Base-by-base conservation (phyloP, 2,113 vertebrate genomes). In the Gobius niger region DNA sequence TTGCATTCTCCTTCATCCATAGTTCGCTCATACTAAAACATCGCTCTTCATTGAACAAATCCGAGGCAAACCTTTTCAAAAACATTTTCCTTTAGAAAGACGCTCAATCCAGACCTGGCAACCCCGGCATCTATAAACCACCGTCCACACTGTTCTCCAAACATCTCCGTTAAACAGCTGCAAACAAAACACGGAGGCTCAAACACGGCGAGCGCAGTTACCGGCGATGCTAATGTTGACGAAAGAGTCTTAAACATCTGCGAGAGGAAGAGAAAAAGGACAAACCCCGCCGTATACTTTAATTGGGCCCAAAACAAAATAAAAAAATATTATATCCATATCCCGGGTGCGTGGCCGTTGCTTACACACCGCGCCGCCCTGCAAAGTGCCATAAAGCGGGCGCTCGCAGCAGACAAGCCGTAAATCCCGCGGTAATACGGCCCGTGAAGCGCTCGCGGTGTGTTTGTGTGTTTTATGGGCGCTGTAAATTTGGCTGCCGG, bases 401-500 rank as follows among this genome's bases (percentile, higher is more conserved):
- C 83, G 88, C 86, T 86, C 87, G 84, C 85, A 85, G 81, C 82
- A 80, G 72, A 85, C 85, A 83, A 81, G 77, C 81, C 65, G 77
- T 88, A 88, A 88, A 88, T 89, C 85, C 88, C 82, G 47, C 82
- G 64, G 80, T 88, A 86, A 89, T 86, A 86, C 72, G 85, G 83
- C 86, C 81, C 81, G 75, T 47, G 87, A 85, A 60, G 57, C 57
- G 40, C 57, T 42, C 57, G 34, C 57, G 57, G 69, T 50, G 60
- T 67, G 52, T 71, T 51, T 63, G 73, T 65, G 82, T 79, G 64
- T 81, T 90, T 90, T 90, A 90, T 90, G 86, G 87, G 85, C 83
- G 89, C 83, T 86, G 89, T 90, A 90, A 90, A 90, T 90, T 90
- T 86, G 85, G 82, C 87, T 88, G 86, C 86, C 77, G 82, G 80